A percentile compares a stretch with the other conserved stretches of the same genome.
Evolutionary conservation across 1,140 invertebrate species (phyloP).

Genomic region (Eriocheir sinensis): DNA sequence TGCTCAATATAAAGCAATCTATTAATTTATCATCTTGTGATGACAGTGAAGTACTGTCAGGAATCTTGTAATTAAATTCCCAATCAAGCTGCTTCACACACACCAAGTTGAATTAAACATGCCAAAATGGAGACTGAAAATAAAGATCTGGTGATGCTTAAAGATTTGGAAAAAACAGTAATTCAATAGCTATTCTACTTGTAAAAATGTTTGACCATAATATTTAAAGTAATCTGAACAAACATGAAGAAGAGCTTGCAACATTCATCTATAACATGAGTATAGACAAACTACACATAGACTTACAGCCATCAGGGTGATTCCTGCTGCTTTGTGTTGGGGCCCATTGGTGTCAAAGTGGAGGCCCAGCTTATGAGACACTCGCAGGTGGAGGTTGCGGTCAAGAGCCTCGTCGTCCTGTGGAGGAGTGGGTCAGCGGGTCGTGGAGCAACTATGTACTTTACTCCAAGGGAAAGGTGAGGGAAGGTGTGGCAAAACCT

Average conservation of each 20-base stretch:
- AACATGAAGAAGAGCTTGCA: neutral
- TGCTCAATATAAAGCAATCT: no score
- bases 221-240: neutral
- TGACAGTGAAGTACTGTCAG: no score
- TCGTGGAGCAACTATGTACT: neutral
- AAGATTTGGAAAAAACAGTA: neutral
- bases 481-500: constrained; percentile 10
- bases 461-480: neutral
- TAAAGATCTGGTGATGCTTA: neutral
- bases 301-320: constrained; percentile 82
- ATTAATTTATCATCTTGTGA: no score
- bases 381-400: constrained; percentile 80
- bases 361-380: constrained; percentile 81
- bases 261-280: neutral
- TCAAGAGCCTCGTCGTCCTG: constrained; percentile 82
- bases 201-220: neutral
- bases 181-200: neutral
- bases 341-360: constrained; percentile 81
- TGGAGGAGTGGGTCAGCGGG: constrained; percentile 53
- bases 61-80: no score
- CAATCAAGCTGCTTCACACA: neutral
- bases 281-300: neutral
- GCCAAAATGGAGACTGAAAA: neutral
- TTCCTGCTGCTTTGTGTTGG: constrained; percentile 81
- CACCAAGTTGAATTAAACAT: constrained; percentile 4